These are phyloP conservation scores for Microctonus aethiopoides DNA, from an alignment of 2,888 invertebrate genomes.

Conservation along the genomic window DNA sequence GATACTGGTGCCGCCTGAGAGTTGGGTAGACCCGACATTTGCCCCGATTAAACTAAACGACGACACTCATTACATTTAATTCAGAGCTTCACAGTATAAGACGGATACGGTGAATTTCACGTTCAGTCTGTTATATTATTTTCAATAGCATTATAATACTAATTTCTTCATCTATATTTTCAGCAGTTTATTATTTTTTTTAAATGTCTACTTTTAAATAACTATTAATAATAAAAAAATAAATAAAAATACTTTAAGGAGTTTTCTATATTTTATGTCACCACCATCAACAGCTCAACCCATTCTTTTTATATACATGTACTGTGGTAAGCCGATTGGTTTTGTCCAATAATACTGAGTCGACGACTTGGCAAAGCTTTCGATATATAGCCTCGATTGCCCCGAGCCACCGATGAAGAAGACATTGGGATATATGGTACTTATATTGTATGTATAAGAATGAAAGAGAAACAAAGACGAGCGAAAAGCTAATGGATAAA, in stretches of 20 bases:
- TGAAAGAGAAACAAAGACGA: background rate
- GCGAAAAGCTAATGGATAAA: background rate
- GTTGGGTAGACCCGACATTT: constrained; percentile 29
- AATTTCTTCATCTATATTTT: background rate
- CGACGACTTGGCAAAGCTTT: constrained; percentile 6
- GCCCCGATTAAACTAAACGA: constrained; percentile 31
- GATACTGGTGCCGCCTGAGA: background rate
- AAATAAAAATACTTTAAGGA: background rate
- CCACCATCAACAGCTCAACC: background rate
- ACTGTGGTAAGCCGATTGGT: constrained; percentile 29
- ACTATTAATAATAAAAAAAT: background rate
- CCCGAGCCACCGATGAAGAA: background rate
- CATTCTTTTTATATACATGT: background rate
- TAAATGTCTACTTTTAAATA: background rate
- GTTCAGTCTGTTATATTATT: background rate
- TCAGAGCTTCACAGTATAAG: constrained; percentile 16
- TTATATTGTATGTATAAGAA: background rate
- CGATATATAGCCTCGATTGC: constrained; percentile 1
- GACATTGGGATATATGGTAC: background rate
- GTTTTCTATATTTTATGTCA: background rate
- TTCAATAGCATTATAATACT: background rate
- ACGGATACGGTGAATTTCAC: constrained; percentile 15
- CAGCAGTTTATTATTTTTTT: no score
- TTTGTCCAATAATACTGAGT: constrained; percentile 27
- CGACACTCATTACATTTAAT: constrained; percentile 29